Base-by-base conservation (phyloP, 2,888 invertebrate species). In the Aelia acuminata region DNA sequence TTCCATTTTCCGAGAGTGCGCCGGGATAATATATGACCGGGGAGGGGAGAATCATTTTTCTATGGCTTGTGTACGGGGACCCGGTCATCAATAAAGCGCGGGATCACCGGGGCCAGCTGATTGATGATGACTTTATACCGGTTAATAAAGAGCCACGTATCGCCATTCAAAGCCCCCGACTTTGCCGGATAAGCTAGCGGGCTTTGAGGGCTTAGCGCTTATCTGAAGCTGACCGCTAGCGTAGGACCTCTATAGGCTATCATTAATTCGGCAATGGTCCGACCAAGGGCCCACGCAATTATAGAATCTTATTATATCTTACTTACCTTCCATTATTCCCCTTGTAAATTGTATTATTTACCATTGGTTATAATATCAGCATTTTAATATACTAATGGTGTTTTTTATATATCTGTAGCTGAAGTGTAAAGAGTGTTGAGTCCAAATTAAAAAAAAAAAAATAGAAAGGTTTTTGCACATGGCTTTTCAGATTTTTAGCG, bases 61-160 rank as follows among this genome's bases (percentile, higher is more conserved):
- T 80, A 80, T 80, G 43, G 80, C 43, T 35, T 70, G 63, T 70
- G 63, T 70, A 70, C 63, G 63, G 63, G 26, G 63, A 70, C 63
- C 20, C 80, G 80, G 80, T 43, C 80, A 80, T 80, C 80, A 80
- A 80, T 80, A 80, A 43, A 80, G 80, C n/a, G 35, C 80, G 43
- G 75, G 80, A 43, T 80, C 80, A 80, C 57, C 63, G 80, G 10
- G 39, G 43, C 80, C 22, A 80, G 22, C 80, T 85, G 85, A 85
- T 85, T 85, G 85, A 85, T 85, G 85, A 50, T 85, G 50, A 85
- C 85, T 85, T 85, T 85, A 85, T 50, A n/a, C 35, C 39, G 50
- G 53, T 53, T 85, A 85, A 85, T 85, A 85, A 85, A 85, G 85
- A 84, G 84, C 48, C 84, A 47, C 43, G 80, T 70, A 70, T 70